Percentiles rank a stretch among this genome's conserved stretches.
Evolutionary conservation across 2,888 invertebrate genomes (phyloP).

Genomic region (Dynastes grantii): DNA sequence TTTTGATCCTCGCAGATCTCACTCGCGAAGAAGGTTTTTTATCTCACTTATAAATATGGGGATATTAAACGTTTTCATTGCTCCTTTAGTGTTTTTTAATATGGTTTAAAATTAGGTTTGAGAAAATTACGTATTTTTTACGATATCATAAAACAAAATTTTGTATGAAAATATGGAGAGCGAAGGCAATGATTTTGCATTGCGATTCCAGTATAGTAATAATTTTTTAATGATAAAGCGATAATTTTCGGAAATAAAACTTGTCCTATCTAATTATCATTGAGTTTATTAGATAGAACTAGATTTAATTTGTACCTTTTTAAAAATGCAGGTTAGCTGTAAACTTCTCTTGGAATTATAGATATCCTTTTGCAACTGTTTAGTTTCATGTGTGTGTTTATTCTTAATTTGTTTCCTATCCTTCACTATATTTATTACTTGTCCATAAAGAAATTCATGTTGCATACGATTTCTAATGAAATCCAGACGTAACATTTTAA

Average conservation of each 20-base stretch:
- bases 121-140: conserved; percentile 23
- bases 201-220: neutral
- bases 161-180: conserved; percentile 10
- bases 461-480: too few species aligned
- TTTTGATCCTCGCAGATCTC: neutral
- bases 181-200: neutral
- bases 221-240: neutral
- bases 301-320: too few species aligned
- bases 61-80: conserved; percentile 20
- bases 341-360: too few species aligned
- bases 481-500: too few species aligned
- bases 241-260: neutral
- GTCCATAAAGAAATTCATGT: too few species aligned
- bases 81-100: conserved; percentile 15
- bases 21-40: neutral
- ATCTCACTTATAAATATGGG: conserved; percentile 14
- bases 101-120: conserved; percentile 15
- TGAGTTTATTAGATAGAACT: too few species aligned
- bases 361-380: too few species aligned
- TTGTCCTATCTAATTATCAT: too few species aligned
- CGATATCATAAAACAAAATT: conserved; percentile 16
- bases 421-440: too few species aligned
- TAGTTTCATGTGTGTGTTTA: too few species aligned
- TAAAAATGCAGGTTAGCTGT: too few species aligned
- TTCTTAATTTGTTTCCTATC: too few species aligned